These are phyloP conservation scores for Physeter macrocephalus DNA, from an alignment of 2,113 vertebrate genomes.

Conservation along the genomic window DNA sequence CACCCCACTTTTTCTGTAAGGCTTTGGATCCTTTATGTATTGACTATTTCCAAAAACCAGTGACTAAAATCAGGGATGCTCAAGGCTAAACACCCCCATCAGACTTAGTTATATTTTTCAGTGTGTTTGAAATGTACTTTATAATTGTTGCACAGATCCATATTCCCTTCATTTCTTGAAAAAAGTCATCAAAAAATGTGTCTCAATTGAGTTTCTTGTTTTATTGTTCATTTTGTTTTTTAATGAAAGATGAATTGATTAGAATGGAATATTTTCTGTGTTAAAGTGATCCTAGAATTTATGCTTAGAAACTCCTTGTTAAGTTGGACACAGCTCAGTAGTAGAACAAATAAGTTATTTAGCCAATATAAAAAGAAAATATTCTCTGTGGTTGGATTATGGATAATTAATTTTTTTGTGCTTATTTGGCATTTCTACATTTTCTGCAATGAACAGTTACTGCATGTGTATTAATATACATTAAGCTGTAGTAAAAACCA, in stretches of 20 bases:
- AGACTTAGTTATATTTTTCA: background rate
- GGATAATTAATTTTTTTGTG: slow-evolving; percentile 23
- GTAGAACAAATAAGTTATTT: slow-evolving; percentile 26
- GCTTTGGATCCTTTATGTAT: background rate
- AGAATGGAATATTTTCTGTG: background rate
- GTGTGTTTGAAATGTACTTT: background rate
- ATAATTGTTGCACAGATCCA: background rate
- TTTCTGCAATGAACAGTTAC: background rate
- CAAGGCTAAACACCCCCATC: background rate
- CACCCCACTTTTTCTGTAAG: background rate
- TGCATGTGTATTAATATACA: background rate
- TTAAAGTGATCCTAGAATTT: slow-evolving; percentile 10
- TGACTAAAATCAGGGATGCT: background rate
- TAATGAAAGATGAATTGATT: background rate
- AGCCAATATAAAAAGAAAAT: background rate
- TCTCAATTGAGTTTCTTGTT: background rate
- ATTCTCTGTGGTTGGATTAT: background rate
- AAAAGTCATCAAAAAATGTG: background rate
- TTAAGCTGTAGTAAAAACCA: slow-evolving; percentile 28
- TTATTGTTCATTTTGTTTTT: background rate
- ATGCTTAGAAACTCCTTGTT: background rate
- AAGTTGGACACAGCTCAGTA: background rate
- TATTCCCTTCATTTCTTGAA: background rate
- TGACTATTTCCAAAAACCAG: background rate
- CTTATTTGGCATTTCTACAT: slow-evolving; percentile 2